These are phyloP conservation scores for Virgularia gustaviana DNA, from an alignment of 92 coral and sea anemone species.

Conservation along the genomic window DNA sequence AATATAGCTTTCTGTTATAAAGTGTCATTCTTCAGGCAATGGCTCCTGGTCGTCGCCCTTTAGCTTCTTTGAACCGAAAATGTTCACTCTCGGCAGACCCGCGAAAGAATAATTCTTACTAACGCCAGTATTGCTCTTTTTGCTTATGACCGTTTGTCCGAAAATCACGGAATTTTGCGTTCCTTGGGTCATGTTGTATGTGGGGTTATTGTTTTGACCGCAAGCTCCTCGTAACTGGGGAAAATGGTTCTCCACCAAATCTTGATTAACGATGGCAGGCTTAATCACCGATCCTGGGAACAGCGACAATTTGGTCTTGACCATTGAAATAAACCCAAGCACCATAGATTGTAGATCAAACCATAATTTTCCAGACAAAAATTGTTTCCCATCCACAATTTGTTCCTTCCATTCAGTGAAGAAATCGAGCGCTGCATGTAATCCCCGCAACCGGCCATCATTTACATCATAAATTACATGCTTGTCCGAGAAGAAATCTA, in stretches of 20 bases:
- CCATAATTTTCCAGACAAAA: constrained; percentile 56
- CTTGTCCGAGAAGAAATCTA: constrained; percentile 24
- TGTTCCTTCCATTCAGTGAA: constrained; percentile 34
- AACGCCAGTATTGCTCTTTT: constrained; percentile 44
- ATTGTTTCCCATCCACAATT: constrained; percentile 2
- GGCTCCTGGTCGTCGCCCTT: too few species aligned
- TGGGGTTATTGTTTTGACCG: constrained; percentile 51
- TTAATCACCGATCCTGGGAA: constrained; percentile 53
- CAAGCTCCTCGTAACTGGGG: constrained; percentile 56
- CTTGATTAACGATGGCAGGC: constrained; percentile 68
- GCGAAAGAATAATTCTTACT: constrained; percentile 23
- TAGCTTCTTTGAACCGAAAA: too few species aligned
- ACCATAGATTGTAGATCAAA: constrained; percentile 61
- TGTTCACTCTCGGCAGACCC: constrained; percentile 33
- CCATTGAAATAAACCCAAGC: constrained; percentile 47
- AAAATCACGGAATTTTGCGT: constrained; percentile 51
- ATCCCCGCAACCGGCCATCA: constrained; percentile 24
- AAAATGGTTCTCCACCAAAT: constrained; percentile 60
- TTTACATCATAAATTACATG: constrained; percentile 14
- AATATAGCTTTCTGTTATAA: too few species aligned
- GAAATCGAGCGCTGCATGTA: constrained; percentile 32
- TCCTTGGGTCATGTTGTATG: constrained; percentile 38
- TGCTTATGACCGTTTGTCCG: constrained; percentile 51
- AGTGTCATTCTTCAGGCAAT: too few species aligned
- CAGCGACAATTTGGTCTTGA: constrained; percentile 23